phyloP scores from a whole-genome alignment of 2,888 invertebrate genomes.

The Tenodera sinensis region DNA sequence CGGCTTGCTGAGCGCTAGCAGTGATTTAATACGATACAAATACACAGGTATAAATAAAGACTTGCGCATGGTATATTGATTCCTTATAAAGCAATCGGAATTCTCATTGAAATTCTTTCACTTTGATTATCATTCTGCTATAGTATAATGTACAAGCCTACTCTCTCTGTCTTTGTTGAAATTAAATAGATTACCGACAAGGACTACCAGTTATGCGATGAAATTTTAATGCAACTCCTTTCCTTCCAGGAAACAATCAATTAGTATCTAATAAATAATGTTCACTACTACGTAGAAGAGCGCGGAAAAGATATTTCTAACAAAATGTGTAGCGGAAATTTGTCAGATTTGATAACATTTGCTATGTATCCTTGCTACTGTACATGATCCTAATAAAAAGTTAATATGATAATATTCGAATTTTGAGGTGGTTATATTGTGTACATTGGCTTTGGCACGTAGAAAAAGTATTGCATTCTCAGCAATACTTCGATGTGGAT shows the following conservation, averaged over 20 bases:
- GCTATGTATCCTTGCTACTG: too few species aligned
- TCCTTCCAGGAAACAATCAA: neutral
- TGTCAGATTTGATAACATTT: too few species aligned
- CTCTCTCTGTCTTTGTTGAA: neutral
- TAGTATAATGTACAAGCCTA: neutral
- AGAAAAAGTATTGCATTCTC: too few species aligned
- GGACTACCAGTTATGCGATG: neutral
- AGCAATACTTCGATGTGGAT: too few species aligned
- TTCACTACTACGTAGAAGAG: neutral
- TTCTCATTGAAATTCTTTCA: neutral
- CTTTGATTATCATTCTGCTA: neutral
- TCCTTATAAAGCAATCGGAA: neutral
- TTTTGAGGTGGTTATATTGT: too few species aligned
- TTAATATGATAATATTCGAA: too few species aligned
- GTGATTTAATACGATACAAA: neutral
- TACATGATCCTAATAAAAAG: too few species aligned
- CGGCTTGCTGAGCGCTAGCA: neutral
- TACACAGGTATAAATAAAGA: neutral
- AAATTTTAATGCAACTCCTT: neutral
- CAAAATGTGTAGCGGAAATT: too few species aligned
- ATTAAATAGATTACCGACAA: neutral
- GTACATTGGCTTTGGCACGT: too few species aligned
- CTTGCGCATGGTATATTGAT: neutral
- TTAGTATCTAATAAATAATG: neutral
- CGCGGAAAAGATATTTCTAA: too few species aligned